These are phyloP conservation scores for Anguilla anguilla DNA, from an alignment of 2,797 vertebrate species.

Conservation along the genomic window DNA sequence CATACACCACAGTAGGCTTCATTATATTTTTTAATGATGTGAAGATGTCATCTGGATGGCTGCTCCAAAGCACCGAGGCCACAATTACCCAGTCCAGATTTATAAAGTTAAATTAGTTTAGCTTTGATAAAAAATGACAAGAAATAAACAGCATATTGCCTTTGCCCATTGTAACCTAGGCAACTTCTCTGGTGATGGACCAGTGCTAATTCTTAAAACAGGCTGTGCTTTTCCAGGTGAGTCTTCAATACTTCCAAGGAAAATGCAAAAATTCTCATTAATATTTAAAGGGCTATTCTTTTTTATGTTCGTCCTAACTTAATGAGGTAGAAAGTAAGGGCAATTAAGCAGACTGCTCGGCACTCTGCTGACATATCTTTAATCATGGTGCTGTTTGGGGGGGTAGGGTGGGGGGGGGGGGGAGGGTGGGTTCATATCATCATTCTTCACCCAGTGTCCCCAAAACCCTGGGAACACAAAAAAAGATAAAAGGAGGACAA, in stretches of 20 bases:
- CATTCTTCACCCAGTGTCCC: slow-evolving; percentile 11
- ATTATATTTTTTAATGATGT: background rate
- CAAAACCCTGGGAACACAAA: slow-evolving; percentile 15
- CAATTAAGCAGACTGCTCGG: slow-evolving; percentile 21
- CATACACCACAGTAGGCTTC: background rate
- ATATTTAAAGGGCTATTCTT: slow-evolving; percentile 20
- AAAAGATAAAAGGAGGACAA: slow-evolving; percentile 1
- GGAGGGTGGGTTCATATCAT: background rate
- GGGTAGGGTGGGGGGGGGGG: background rate
- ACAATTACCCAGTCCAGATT: background rate
- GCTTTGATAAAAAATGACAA: background rate
- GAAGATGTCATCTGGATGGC: background rate
- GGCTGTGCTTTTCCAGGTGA: slow-evolving; percentile 12
- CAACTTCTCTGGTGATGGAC: background rate
- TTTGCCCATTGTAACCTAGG: background rate
- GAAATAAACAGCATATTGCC: background rate
- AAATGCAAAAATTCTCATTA: slow-evolving; percentile 21
- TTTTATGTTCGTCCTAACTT: slow-evolving; percentile 15
- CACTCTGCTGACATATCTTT: slow-evolving; percentile 12
- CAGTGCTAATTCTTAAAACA: background rate
- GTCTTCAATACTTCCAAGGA: background rate
- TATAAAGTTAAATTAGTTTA: background rate
- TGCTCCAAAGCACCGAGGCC: background rate
- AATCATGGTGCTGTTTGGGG: slow-evolving; percentile 3
- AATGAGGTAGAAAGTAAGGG: slow-evolving; percentile 34